A percentile compares a stretch with the other conserved stretches of the same genome.
Evolutionary conservation across 2,888 invertebrate species (phyloP).

Genomic region (Tetheella fluctuosa): DNA sequence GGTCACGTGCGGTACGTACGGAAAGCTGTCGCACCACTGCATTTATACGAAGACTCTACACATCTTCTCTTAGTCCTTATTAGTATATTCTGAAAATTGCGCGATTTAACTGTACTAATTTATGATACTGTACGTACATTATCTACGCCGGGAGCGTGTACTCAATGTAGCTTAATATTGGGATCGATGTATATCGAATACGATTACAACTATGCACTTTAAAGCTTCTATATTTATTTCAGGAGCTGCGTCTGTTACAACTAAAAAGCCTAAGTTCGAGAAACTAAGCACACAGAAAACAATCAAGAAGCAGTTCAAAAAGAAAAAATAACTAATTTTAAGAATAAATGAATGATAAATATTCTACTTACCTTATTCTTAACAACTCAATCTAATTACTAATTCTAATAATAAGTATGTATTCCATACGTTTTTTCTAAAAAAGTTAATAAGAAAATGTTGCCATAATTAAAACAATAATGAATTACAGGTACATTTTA

Average conservation of each 20-base stretch:
- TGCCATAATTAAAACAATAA: background rate
- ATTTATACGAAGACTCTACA: no score
- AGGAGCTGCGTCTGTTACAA: conserved; percentile 17
- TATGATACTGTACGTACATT: no score
- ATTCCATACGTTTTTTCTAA: background rate
- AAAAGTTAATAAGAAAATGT: background rate
- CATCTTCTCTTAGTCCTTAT: no score
- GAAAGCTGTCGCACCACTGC: no score
- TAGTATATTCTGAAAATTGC: no score
- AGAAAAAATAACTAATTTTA: conserved; percentile 51
- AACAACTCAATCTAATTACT: background rate
- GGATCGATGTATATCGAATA: no score
- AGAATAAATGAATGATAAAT: conserved; percentile 1
- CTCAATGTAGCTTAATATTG: no score
- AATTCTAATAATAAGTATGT: no score
- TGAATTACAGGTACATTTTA: background rate
- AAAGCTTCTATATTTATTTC: background rate
- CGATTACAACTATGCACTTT: no score
- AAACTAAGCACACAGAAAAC: conserved; percentile 59
- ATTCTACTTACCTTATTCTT: background rate
- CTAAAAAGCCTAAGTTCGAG: conserved; percentile 70
- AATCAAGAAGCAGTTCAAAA: conserved; percentile 67
- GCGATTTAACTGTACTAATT: no score
- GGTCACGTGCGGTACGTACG: no score
- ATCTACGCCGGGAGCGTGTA: no score